phyloP scores from a whole-genome alignment of 2,888 invertebrate species.

The Ashinkailepas kermadecensis region DNA sequence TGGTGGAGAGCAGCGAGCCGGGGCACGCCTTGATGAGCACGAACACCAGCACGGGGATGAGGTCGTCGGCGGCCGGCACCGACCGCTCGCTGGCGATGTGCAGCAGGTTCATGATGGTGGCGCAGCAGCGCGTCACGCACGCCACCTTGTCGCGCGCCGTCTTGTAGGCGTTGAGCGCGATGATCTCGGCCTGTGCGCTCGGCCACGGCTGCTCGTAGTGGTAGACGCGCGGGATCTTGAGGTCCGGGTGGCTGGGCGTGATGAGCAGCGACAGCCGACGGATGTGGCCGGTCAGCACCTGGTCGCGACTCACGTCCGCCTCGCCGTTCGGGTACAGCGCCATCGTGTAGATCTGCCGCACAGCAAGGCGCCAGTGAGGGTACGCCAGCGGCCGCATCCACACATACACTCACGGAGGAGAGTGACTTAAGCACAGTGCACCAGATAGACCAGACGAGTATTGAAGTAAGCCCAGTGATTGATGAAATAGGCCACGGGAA shows the following conservation, averaged over 20 bases:
- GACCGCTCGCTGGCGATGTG: slow-evolving; percentile 62
- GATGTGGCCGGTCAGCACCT: slow-evolving; percentile 84
- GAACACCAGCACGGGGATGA: slow-evolving; percentile 91
- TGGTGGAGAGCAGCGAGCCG: slow-evolving; percentile 81
- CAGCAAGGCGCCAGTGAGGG: neutral
- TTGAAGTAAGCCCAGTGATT: too few species aligned
- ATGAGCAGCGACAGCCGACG: slow-evolving; percentile 66
- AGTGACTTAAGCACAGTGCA: too few species aligned
- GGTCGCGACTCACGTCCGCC: slow-evolving; percentile 84
- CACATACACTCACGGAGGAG: too few species aligned
- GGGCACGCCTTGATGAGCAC: slow-evolving; percentile 96
- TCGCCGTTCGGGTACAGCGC: slow-evolving; percentile 96
- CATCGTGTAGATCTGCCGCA: slow-evolving; percentile 71
- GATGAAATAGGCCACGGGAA: too few species aligned
- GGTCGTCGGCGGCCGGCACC: slow-evolving; percentile 84
- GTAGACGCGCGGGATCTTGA: slow-evolving; percentile 68
- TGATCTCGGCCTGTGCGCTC: slow-evolving; percentile 79
- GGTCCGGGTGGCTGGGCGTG: slow-evolving; percentile 69
- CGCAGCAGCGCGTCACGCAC: slow-evolving; percentile 78
- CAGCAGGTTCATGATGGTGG: slow-evolving; percentile 87
- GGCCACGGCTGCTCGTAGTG: slow-evolving; percentile 93
- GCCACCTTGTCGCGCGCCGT: slow-evolving; percentile 78
- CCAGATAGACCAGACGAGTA: too few species aligned
- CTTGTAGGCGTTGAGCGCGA: slow-evolving; percentile 80
- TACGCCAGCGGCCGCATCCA: too few species aligned